These are phyloP conservation scores for Theretra japonica DNA, from an alignment of 2,888 invertebrate species.

Conservation along the genomic window DNA sequence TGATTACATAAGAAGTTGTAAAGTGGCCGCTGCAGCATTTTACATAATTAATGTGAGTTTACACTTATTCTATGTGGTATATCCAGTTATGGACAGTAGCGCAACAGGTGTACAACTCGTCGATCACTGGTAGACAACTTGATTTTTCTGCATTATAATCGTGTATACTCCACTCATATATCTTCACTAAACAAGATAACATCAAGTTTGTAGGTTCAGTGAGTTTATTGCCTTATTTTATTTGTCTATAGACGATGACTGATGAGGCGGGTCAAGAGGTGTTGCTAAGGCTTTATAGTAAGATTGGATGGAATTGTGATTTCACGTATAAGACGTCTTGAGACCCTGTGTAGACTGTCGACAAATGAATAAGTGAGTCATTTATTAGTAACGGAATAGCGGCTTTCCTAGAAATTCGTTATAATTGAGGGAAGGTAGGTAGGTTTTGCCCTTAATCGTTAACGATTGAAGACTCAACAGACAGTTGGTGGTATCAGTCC, in stretches of 20 bases:
- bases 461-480: no score
- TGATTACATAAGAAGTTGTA: constrained; percentile 10
- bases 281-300: not conserved
- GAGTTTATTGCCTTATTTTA: not conserved
- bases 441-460: no score
- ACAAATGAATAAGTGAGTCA: no score
- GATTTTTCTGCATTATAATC: not conserved
- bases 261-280: not conserved
- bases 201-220: not conserved
- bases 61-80: not conserved
- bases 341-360: no score
- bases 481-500: no score
- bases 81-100: not conserved
- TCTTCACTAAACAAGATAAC: constrained; percentile 7
- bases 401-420: no score
- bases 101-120: constrained; percentile 13
- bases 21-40: constrained; percentile 15
- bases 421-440: no score
- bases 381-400: no score
- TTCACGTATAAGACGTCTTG: no score
- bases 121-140: not conserved
- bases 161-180: not conserved
- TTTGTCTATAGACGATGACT: not conserved
- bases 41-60: constrained; percentile 19
- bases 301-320: no score